A percentile compares a stretch with the other conserved stretches of the same genome.
phyloP scores from a whole-genome alignment of 35 echinoderm and acorn worm species.

The Apostichopus parvimensis region DNA sequence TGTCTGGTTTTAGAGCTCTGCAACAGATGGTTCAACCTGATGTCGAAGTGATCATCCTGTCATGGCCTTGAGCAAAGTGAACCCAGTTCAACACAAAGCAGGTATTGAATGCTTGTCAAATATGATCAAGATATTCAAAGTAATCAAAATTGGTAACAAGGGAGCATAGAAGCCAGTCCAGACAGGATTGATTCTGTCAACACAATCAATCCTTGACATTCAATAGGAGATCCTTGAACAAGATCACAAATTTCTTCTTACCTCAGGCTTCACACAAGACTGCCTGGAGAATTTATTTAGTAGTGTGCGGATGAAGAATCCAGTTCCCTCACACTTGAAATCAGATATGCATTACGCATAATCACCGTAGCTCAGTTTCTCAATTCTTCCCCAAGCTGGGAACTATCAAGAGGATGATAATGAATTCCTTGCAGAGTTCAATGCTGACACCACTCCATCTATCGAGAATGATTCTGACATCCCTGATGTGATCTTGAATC shows the following conservation, averaged over 20 bases:
- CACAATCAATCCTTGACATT: slow-evolving; percentile 6
- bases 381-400: background rate
- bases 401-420: slow-evolving; percentile 40
- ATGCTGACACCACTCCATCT: background rate
- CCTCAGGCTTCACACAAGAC: slow-evolving; percentile 43
- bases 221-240: slow-evolving; percentile 1
- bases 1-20: slow-evolving; percentile 29
- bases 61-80: slow-evolving; percentile 34
- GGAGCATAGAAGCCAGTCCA: slow-evolving; percentile 35
- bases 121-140: slow-evolving; percentile 30
- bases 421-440: slow-evolving; percentile 17
- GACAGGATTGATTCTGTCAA: slow-evolving; percentile 34
- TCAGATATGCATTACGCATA: slow-evolving; percentile 29
- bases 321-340: slow-evolving; percentile 42
- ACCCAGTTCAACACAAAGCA: background rate
- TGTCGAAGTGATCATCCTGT: slow-evolving; percentile 67
- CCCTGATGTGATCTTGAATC: background rate
- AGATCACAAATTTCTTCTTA: slow-evolving; percentile 25
- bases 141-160: background rate
- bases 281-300: slow-evolving; percentile 52
- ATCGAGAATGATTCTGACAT: background rate
- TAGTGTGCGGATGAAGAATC: slow-evolving; percentile 32
- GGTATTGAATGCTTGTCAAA: background rate
- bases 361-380: slow-evolving; percentile 40
- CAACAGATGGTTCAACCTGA: slow-evolving; percentile 56